These are phyloP conservation scores for Lampris incognitus DNA, from an alignment of 2,113 vertebrate genomes.

Conservation along the genomic window DNA sequence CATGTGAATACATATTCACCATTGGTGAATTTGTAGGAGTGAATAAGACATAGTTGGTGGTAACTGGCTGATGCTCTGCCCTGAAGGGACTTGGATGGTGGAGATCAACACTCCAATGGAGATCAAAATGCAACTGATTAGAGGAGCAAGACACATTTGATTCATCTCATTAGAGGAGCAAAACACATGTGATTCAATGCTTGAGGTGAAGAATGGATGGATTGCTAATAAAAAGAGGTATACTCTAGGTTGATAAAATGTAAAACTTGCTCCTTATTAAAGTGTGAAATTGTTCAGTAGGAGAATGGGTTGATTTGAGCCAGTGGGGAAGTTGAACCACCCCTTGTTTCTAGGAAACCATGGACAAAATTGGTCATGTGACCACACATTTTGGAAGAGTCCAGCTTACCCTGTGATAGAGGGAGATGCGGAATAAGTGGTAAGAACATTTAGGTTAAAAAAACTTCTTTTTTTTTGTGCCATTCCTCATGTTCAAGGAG, in stretches of 20 bases:
- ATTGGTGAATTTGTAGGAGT: slow-evolving; percentile 22
- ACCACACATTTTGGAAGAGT: too few relatives aligned
- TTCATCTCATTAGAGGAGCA: slow-evolving; percentile 57
- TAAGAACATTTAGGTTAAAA: too few relatives aligned
- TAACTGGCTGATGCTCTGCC: slow-evolving; percentile 34
- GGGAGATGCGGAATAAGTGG: too few relatives aligned
- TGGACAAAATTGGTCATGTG: too few relatives aligned
- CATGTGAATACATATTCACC: too few relatives aligned
- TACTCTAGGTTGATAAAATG: slow-evolving; percentile 53
- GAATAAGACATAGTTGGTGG: slow-evolving; percentile 27
- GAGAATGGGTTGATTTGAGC: too few relatives aligned
- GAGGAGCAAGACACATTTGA: slow-evolving; percentile 40
- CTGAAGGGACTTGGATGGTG: slow-evolving; percentile 32
- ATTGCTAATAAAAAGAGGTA: slow-evolving; percentile 58
- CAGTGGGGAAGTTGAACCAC: too few relatives aligned
- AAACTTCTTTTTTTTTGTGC: too few relatives aligned
- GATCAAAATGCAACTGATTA: slow-evolving; percentile 44
- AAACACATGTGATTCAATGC: slow-evolving; percentile 57
- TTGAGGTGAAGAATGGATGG: slow-evolving; percentile 60
- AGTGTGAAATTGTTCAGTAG: slow-evolving; percentile 42
- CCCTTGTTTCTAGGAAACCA: too few relatives aligned
- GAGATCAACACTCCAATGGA: slow-evolving; percentile 54
- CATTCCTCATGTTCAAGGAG: too few relatives aligned
- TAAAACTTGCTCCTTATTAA: slow-evolving; percentile 57
- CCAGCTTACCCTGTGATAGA: too few relatives aligned